Evolutionary conservation across 2,888 invertebrate species (phyloP), one percentile per base, ranked within the genome.

Genomic region (Cataglyphis albicans): DNA sequence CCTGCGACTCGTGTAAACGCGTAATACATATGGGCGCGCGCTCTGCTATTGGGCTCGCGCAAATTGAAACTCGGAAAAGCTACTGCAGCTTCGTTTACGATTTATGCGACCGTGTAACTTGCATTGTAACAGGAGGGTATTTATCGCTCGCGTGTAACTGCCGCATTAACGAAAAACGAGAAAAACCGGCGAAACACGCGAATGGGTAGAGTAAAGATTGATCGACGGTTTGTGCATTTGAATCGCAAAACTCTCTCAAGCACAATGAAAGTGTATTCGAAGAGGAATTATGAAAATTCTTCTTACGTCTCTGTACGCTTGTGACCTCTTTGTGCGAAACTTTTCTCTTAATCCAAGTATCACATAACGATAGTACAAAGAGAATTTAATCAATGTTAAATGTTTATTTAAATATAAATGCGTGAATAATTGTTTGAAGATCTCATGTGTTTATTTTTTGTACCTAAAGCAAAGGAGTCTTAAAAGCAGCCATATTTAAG

Each of bases 91-190:
- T 81, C 65, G 81, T 52, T 72, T 59, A 73, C 81, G 81, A 83
- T 83, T 83, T 81, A 81, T 83, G 73, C 57, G 72, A 81, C 55
- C 59, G 83, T 59, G 83, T 65, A 81, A 61, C 80, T 73, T 64
- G 67, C 67, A 76, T 82, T 82, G 67, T 76, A 76, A 65, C 76
- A 59, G 59, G 38, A 18, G 35, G 81, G 70, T 81, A 81, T 81
- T 83, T 83, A 83, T 81, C 72, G 81, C 61, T 80, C 59, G 78
- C 78, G 78, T 80, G 78, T 80, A 80, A 70, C 70, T 80, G 59
- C 70, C 70, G 78, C 72, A 80, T 80, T 80, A 80, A 80, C 59
- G 29, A 55, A 57, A 67, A 76, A 76, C 41, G 32, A 21, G 67
- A 59, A 44, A 48, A 35, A 48, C 6, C 35, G 41, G 21, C 35